phyloP scores from a whole-genome alignment of 2,113 vertebrate species.

The Microcebus tavaratra region DNA sequence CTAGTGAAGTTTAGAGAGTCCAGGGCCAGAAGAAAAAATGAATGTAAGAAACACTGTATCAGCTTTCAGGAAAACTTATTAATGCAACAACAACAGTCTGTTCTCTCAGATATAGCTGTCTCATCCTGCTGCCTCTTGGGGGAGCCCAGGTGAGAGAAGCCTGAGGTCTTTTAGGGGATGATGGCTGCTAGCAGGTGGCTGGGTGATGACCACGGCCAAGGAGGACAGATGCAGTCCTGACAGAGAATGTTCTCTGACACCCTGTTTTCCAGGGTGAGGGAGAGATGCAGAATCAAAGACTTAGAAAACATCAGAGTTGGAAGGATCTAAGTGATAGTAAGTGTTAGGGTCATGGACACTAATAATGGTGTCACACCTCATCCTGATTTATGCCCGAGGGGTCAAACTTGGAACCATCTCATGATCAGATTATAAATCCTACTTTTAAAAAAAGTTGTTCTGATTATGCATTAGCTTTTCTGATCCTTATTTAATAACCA shows the following conservation, averaged over 20 bases:
- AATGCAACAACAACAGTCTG: not conserved
- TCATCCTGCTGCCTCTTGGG: not conserved
- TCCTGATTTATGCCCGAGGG: not conserved
- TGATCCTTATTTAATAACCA: not conserved
- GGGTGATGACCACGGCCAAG: not conserved
- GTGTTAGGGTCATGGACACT: not conserved
- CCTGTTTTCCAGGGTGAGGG: not conserved
- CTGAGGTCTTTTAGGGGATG: not conserved
- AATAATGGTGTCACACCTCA: not conserved
- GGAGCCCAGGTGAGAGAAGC: not conserved
- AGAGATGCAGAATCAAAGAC: not conserved
- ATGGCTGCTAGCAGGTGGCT: not conserved
- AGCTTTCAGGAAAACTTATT: not conserved
- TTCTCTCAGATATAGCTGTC: not conserved
- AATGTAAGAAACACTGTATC: not conserved
- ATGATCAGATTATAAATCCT: not conserved
- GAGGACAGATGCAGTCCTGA: not conserved
- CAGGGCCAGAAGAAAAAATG: not conserved
- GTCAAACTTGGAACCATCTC: not conserved
- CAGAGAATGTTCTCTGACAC: not conserved
- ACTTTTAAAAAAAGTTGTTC: not conserved
- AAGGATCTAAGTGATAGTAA: not conserved
- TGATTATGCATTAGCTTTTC: not conserved
- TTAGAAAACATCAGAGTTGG: not conserved
- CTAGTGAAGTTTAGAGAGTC: not conserved